Base-by-base conservation (phyloP, 2,888 invertebrate genomes). In the Orthosia gothica region DNA sequence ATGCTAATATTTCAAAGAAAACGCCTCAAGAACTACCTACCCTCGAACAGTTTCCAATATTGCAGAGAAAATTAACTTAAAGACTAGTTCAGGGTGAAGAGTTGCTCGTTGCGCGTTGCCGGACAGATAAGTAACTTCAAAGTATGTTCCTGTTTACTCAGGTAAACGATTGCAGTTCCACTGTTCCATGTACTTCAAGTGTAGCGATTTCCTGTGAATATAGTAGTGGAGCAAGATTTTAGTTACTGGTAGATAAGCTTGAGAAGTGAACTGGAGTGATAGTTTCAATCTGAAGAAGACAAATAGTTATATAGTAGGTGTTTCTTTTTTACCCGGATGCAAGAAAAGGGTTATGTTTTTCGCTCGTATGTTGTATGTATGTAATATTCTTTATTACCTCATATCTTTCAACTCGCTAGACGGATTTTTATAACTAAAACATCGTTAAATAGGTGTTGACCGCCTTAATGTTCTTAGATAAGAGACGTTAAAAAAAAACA, bases 101-200 rank as follows among this genome's bases (percentile, higher is more conserved):
- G 57, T 66, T 57, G 20, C 52, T 5, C 15, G 23, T 32, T 61
- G 13, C 23, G 0, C 47, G 76, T 26, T 26, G 26, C 26, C 26
- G 26, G 26, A 26, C 2, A 66, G 16, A n/a, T 58, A 18, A n/a
- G 18, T 26, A 20, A 59, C 23, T 67, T 20, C 23, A 50, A 59
- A 57, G 54, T 79, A 49, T 45, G 26, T 32, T 49, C 15, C 32
- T 50, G 52, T 57, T 74, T 45, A 59, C 32, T 54, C 7, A 55
- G n/a, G 54, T 57, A 68, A 80, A 52, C 26, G 64, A 62, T 74
- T 69, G 57, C 26, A 54, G 20, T 62, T 61, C 23, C 16, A 55
- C 20, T 55, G n/a, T 79, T 26, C 52, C 52, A 71, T 45, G n/a
- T 40, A 20, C 3, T 50, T 15, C 3, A 49, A 54, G 58, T 13